Percentiles rank a stretch among this genome's conserved stretches.
phyloP scores from a whole-genome alignment of 2,113 vertebrate genomes.

The Phrynosoma platyrhinos region DNA sequence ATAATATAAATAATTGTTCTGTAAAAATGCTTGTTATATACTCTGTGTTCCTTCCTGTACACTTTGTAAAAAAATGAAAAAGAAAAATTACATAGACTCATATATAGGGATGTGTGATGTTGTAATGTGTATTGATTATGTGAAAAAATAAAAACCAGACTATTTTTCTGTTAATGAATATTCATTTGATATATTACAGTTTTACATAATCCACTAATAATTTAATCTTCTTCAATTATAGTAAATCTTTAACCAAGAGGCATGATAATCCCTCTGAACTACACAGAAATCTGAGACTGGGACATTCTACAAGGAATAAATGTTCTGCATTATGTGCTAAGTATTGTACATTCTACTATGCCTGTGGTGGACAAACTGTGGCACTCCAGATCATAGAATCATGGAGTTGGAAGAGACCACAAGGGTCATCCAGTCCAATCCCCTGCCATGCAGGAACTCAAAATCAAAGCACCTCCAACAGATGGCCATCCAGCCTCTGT shows the following conservation, averaged over 20 bases:
- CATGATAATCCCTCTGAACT: conserved; percentile 40
- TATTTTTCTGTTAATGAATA: conserved; percentile 89
- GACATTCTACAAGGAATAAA: background rate
- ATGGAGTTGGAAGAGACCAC: too few relatives aligned
- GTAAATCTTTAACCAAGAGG: conserved; percentile 52
- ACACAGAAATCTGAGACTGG: background rate
- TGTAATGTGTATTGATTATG: conserved; percentile 95
- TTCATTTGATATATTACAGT: conserved; percentile 74
- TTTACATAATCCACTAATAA: conserved; percentile 58
- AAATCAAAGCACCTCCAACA: too few relatives aligned
- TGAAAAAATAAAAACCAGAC: conserved; percentile 94
- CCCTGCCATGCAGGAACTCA: too few relatives aligned
- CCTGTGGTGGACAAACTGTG: too few relatives aligned
- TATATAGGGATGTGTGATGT: conserved; percentile 92
- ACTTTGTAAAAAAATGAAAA: conserved; percentile 91
- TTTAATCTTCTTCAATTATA: conserved; percentile 46
- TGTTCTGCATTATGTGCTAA: too few relatives aligned
- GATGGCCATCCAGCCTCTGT: too few relatives aligned
- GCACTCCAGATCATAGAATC: too few relatives aligned
- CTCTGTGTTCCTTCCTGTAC: conserved; percentile 91
- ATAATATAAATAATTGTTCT: conserved; percentile 99
- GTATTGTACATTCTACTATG: too few relatives aligned
- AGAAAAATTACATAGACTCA: conserved; percentile 84
- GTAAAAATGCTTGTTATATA: conserved; percentile 96
- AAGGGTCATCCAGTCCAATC: too few relatives aligned